Evolutionary conservation across 2,888 invertebrate species (phyloP), one percentile per base, ranked within the genome.

Genomic region (Dryobota labecula): DNA sequence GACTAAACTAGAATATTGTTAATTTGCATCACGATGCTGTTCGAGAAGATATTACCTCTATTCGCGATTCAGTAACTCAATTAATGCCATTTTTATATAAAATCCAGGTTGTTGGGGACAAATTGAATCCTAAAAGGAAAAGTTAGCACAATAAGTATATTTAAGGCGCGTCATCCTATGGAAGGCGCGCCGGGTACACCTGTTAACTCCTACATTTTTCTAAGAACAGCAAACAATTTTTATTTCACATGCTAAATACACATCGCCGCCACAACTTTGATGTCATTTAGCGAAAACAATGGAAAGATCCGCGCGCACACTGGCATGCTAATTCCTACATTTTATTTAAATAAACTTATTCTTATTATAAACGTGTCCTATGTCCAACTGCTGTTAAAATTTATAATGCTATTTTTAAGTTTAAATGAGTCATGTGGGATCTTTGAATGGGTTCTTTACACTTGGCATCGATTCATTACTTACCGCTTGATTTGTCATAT

Each of bases 281-380:
- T 94, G 95, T 95, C 95, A 94, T 95, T 95, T 96, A 95, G 95
- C 94, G 93, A 94, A 95, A 93, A 95, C 96, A 96, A 96, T 95
- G 95, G 95, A 93, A 94, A 95, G 93, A 94, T 92, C 84, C 91
- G 87, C 79, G 88, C 87, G 78, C 91, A 67, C 88, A 86, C 90
- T 89, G 86, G 96, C 93, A 95, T 96, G 89, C 93, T 94, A 94
- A 96, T 92, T 90, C 84, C 73, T 76, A 90, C 89, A 91, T 92
- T 93, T 94, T 95, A 95, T 95, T 94, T 93, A 95, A 95, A 95
- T 96, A 83, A 92, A 92, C 94, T 94, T 94, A 94, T 95, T 95
- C 89, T 91, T 94, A 95, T 94, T 95, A 93, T 91, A 85, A 88
- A 88, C 93, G 92, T 93, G 94, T 92, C 88, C 86, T 90, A 87